Evolutionary conservation across 2,888 invertebrate species (phyloP), one percentile per base, ranked within the genome.

Genomic region (Agapostemon virescens): DNA sequence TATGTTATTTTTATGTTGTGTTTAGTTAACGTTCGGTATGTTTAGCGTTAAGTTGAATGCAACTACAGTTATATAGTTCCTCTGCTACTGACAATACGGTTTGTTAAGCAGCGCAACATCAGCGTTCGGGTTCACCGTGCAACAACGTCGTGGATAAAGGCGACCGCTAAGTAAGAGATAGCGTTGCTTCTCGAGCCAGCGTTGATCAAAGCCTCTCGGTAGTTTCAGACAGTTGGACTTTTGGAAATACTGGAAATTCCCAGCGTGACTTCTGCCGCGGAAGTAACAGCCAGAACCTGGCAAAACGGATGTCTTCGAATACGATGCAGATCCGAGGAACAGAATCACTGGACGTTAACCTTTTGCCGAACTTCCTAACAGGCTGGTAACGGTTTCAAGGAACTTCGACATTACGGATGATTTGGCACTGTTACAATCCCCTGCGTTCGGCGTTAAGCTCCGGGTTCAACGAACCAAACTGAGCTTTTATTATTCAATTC

Each of bases 151-250:
- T 58, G 70, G 66, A 68, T 58, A 72, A 74, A 77, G 64, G 42
- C 58, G 36, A 74, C 76, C 67, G 42, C 71, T 52, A 52, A 52
- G 71, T 52, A 52, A 52, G 71, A 67, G 38, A 30, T 40, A 67
- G 64, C 82, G 15, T 61, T 66, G 30, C 74, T 81, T 78, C 73
- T 81, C 78, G 23, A 42, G 81, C 64, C 77, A 69, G 42, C 63
- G 64, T 63, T 80, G 73, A 68, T 82, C 84, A 74, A 80, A 82
- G 77, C 42, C 52, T 67, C 58, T 72, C 74, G 30, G 55, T 58
- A 67, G 49, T 52, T 1, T 42, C n/a, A 2, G 55, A 36, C 69
- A 58, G 40, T 23, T 11, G n/a, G 45, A 68, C 70, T 77, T 17
- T 42, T 2, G 5, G 30, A 61, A 61, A 69, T 58, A 45, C 40